Evolutionary conservation across 23 tunicate genomes (phyloP).

Genomic region (Styela plicata): DNA sequence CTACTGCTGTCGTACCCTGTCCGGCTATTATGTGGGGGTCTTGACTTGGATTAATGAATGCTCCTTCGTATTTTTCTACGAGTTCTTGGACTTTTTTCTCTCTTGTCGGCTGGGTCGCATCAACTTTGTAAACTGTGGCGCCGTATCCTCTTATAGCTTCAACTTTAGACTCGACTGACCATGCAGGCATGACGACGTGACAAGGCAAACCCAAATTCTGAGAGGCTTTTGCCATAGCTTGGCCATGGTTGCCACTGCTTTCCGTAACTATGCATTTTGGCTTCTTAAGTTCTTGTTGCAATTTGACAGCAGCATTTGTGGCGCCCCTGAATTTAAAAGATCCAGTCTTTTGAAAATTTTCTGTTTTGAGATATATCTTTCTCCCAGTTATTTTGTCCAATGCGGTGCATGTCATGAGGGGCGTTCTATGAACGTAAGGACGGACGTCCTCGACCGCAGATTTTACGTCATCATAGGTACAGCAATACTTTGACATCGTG

Average conservation of each 20-base stretch:
- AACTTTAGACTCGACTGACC: constrained; percentile 51
- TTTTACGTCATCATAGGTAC: not conserved
- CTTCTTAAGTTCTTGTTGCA: not conserved
- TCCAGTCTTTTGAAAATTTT: constrained; percentile 52
- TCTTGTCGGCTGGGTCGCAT: constrained; percentile 9
- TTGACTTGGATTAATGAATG: constrained; percentile 52
- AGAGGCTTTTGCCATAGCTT: constrained; percentile 70
- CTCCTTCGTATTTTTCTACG: not conserved
- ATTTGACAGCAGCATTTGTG: constrained; percentile 3
- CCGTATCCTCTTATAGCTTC: constrained; percentile 48
- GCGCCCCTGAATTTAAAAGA: constrained; percentile 32
- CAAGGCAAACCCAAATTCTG: constrained; percentile 41
- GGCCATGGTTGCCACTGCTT: constrained; percentile 34
- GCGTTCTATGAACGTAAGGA: constrained; percentile 46
- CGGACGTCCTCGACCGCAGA: constrained; percentile 35
- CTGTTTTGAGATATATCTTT: constrained; percentile 59
- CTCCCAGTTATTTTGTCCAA: constrained; percentile 41
- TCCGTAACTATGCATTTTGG: constrained; percentile 14
- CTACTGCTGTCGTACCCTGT: constrained; percentile 82
- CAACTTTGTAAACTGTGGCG: not conserved
- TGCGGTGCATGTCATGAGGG: constrained; percentile 41
- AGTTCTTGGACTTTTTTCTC: constrained; percentile 32
- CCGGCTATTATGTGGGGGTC: constrained; percentile 59
- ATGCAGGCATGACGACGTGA: constrained; percentile 53
- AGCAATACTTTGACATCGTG: not conserved